Percentiles rank a stretch among this genome's conserved stretches.
Evolutionary conservation across 2,113 vertebrate genomes (phyloP).

Genomic region (Tylochromis polylepis): DNA sequence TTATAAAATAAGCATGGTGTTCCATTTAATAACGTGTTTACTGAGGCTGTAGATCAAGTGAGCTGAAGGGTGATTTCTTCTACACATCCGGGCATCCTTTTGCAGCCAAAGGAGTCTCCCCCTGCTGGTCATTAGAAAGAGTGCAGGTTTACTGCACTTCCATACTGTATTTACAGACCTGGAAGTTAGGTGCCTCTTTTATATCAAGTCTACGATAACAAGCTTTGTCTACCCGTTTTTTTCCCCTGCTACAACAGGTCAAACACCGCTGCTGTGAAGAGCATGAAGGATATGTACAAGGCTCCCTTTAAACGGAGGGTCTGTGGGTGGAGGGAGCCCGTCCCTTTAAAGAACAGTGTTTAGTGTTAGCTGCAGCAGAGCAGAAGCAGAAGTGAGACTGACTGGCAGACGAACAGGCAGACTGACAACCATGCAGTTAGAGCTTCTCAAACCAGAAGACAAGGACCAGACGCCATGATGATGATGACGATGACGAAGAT

Average conservation of each 20-base stretch:
- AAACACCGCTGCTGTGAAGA: neutral
- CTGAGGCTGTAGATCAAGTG: neutral
- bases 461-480: neutral
- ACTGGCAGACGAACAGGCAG: neutral
- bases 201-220: neutral
- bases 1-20: neutral
- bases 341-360: constrained; percentile 13
- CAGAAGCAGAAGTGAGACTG: neutral
- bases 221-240: neutral
- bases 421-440: constrained; percentile 11
- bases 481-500: neutral
- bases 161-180: neutral
- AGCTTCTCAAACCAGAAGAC: neutral
- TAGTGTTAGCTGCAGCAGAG: neutral
- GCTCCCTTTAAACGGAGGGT: neutral
- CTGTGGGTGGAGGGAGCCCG: neutral
- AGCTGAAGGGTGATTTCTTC: neutral
- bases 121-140: neutral
- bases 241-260: rapidly evolving
- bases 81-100: neutral
- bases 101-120: neutral
- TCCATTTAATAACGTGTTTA: neutral
- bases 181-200: neutral
- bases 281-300: neutral
- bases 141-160: neutral